Evolutionary conservation across 2,797 vertebrate genomes (phyloP).

Genomic region (Darevskia mixta): DNA sequence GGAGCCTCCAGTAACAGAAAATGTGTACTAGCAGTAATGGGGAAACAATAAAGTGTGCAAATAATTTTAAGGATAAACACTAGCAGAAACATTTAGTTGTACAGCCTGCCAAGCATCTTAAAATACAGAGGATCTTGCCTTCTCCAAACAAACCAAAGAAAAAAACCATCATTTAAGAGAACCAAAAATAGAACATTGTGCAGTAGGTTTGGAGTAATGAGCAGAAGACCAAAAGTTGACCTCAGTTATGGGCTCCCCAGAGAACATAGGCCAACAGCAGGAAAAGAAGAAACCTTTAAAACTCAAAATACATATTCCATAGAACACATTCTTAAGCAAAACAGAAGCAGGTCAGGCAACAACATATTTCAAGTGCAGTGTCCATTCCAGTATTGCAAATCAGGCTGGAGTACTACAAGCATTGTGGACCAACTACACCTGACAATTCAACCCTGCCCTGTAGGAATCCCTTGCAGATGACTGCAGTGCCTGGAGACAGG

Average conservation of each 20-base stretch:
- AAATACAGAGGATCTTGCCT: slow-evolving; percentile 40
- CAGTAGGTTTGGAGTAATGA: slow-evolving; percentile 26
- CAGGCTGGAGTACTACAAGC: slow-evolving; percentile 10
- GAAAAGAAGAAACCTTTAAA: neutral
- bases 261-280: accelerated
- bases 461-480: too few species aligned
- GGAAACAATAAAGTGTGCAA: neutral
- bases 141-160: slow-evolving; percentile 1
- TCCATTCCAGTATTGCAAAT: neutral
- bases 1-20: neutral
- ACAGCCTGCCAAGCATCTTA: slow-evolving; percentile 1
- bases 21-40: neutral
- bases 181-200: slow-evolving; percentile 4
- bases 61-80: neutral
- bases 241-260: neutral
- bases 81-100: slow-evolving; percentile 28
- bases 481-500: too few species aligned
- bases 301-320: slow-evolving; percentile 13
- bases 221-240: slow-evolving; percentile 26
- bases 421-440: neutral
- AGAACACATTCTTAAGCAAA: neutral
- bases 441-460: neutral
- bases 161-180: slow-evolving; percentile 6
- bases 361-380: neutral
- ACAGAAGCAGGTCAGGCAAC: slow-evolving; percentile 4